Base-by-base conservation (phyloP, 2,888 invertebrate genomes). In the Acanthoscelides obtectus region DNA sequence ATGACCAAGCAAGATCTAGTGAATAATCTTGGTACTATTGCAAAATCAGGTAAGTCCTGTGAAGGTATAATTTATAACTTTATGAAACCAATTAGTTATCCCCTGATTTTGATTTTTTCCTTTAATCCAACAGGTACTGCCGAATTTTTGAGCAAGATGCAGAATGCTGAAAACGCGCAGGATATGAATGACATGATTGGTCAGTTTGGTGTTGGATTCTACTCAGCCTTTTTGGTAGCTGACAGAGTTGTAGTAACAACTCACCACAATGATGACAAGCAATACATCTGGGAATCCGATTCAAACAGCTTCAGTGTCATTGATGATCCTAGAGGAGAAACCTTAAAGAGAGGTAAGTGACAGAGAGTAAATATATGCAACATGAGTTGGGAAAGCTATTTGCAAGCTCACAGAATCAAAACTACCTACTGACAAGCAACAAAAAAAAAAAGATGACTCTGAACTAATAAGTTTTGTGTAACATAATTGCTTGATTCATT, bases 201-300 rank as follows among this genome's bases (percentile, higher is more conserved):
- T 3, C 98, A 98, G 87, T 99, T 99, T 87, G 99, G 99, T 84
- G 99, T 99, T 77, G 99, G 99, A 73, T 99, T 99, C 88, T 99
- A 99, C 87, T 99, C 99, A 0, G 93, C 98, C 1, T 99, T 99
- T 88, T 89, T 87, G 84, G 98, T 99, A 72, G 98, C 99, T 25
- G 97, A 99, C 86, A 91, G 92, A 80, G 98, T 99, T 67, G 91
- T 97, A 69, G 99, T 99, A 0, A 96, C 95, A 0, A 94, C 97
- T 17, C 99, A 99, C 86, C 92, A 97, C 86, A 97, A 98, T 85
- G 93, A 93, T 79, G 98, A 97, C 84, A 89, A 89, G 75, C 99
- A 99, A 86, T 93, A 97, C 87, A 93, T 99, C 80, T 99, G 99
- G 99, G 97, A 99, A 86, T 98, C 98, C 0, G 98, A 99, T 87